Evolutionary conservation across 2,888 invertebrate species (phyloP).

Genomic region (Pollenia griseotomentosa): DNA sequence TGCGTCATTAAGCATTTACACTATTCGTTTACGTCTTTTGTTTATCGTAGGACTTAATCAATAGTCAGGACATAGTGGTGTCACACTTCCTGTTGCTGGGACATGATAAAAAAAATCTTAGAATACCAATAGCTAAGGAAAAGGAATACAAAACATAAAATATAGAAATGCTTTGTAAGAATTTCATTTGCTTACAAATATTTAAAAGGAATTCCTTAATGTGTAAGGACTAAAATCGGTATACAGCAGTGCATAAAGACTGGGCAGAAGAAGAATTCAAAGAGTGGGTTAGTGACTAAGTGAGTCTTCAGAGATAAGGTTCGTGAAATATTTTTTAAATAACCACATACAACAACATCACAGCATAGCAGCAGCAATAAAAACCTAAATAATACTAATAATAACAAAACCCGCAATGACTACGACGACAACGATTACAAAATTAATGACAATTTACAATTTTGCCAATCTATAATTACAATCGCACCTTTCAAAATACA

Average conservation of each 20-base stretch:
- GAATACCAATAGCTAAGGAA: slow-evolving; percentile 24
- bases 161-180: slow-evolving; percentile 7
- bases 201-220: slow-evolving; percentile 51
- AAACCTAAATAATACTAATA: slow-evolving; percentile 43
- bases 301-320: slow-evolving; percentile 50
- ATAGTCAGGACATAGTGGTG: slow-evolving; percentile 69
- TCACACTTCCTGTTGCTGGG: slow-evolving; percentile 71
- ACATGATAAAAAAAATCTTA: slow-evolving; percentile 18
- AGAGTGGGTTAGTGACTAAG: slow-evolving; percentile 3
- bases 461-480: slow-evolving; percentile 81
- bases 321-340: slow-evolving; percentile 35
- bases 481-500: slow-evolving; percentile 75
- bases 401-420: slow-evolving; percentile 51
- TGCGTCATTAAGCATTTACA: slow-evolving; percentile 71
- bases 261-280: background rate
- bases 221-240: slow-evolving; percentile 29
- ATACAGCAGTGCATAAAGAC: background rate
- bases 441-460: slow-evolving; percentile 81
- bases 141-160: slow-evolving; percentile 6
- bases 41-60: slow-evolving; percentile 72
- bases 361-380: slow-evolving; percentile 27
- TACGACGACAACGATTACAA: slow-evolving; percentile 73
- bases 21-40: slow-evolving; percentile 72
- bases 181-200: slow-evolving; percentile 65
- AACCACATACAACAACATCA: slow-evolving; percentile 46